Evolutionary conservation across 2,888 invertebrate species (phyloP).

Genomic region (Sialis fuliginosa): DNA sequence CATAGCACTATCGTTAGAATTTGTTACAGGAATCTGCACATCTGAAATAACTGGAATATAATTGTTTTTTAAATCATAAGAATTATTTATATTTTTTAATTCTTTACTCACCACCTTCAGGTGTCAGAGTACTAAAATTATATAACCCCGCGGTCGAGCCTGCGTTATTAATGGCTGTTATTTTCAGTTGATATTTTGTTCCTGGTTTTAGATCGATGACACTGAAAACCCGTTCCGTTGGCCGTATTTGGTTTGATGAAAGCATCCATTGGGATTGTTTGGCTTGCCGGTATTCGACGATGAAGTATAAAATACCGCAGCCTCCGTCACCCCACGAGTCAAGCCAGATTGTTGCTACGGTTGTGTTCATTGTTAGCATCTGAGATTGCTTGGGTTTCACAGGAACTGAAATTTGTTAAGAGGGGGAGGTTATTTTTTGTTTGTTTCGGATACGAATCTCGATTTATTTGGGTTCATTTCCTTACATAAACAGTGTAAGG

Average conservation of each 20-base stretch:
- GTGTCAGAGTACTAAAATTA: conserved; percentile 67
- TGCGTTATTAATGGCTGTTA: conserved; percentile 73
- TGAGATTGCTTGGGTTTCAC: conserved; percentile 64
- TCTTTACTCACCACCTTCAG: conserved; percentile 47
- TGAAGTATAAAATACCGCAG: conserved; percentile 72
- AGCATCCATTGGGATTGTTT: conserved; percentile 55
- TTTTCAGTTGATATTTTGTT: conserved; percentile 52
- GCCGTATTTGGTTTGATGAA: conserved; percentile 65
- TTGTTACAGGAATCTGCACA: conserved; percentile 45
- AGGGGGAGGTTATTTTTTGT: no score
- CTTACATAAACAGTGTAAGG: no score
- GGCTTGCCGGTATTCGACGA: conserved; percentile 57
- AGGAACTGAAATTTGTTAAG: conserved; percentile 35
- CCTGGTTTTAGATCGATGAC: conserved; percentile 60
- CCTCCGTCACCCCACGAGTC: conserved; percentile 83
- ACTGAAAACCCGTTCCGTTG: conserved; percentile 65
- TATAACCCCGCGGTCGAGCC: conserved; percentile 68
- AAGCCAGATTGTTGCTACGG: conserved; percentile 71
- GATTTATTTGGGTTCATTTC: background rate
- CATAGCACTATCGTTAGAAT: conserved; percentile 44
- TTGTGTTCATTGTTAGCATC: conserved; percentile 69
- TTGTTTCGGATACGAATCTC: background rate
- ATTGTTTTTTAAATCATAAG: background rate
- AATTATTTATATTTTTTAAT: conserved; percentile 2
- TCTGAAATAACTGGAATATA: conserved; percentile 20